Conservation (phyloP, 2,888 invertebrate genomes). For the Hyppa rectilinea region DNA sequence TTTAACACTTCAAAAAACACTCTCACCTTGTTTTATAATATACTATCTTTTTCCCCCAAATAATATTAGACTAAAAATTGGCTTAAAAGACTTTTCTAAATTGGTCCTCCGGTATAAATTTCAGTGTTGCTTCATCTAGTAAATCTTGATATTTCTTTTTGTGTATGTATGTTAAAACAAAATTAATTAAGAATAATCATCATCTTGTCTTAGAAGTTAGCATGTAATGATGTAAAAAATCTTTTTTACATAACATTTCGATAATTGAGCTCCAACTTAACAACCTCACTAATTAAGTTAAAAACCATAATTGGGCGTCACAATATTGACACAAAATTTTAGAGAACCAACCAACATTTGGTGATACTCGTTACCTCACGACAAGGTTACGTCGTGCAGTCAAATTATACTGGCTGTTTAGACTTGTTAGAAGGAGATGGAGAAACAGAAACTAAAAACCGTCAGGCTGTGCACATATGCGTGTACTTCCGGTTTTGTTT, state of each 20-base stretch:
- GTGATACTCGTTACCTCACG: constrained; percentile 9
- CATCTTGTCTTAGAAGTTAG: neutral
- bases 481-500: constrained; percentile 79
- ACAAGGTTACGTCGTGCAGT: constrained; percentile 21
- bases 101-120: constrained; percentile 3
- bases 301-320: constrained; percentile 68
- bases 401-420: constrained; percentile 43
- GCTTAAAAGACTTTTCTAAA: neutral
- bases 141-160: constrained; percentile 8
- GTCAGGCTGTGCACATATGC: constrained; percentile 81
- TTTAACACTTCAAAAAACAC: neutral
- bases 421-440: constrained; percentile 44
- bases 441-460: constrained; percentile 78
- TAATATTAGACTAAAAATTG: neutral
- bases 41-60: neutral
- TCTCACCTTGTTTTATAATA: neutral
- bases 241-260: constrained; percentile 36
- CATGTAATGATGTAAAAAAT: constrained; percentile 11
- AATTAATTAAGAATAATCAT: constrained; percentile 31
- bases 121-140: neutral
- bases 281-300: constrained; percentile 67
- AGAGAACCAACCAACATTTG: constrained; percentile 32
- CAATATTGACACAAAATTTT: constrained; percentile 67
- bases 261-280: constrained; percentile 61
- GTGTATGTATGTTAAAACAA: neutral